Conservation (phyloP, 2,888 invertebrate species). For the Cyrtodaria siliqua region DNA sequence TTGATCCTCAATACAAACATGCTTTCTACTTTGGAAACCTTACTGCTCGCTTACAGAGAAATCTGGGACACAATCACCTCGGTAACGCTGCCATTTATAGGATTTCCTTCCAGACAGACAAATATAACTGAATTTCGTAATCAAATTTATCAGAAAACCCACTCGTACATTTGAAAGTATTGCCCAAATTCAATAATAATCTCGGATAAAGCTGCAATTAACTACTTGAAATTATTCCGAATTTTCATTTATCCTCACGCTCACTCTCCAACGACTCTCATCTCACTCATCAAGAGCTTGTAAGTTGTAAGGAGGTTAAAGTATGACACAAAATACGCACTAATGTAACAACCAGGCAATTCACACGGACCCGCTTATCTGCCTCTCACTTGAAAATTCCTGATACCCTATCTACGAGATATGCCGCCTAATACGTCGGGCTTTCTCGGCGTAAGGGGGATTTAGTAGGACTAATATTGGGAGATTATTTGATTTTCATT, state of each 20-base stretch:
- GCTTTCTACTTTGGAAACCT: no score
- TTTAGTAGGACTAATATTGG: conserved; percentile 28
- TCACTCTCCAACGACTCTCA: not conserved
- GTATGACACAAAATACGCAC: conserved; percentile 6
- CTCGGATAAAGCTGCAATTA: conserved; percentile 26
- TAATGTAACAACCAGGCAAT: conserved; percentile 39
- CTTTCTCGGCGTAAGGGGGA: conserved; percentile 20
- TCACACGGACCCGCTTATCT: conserved; percentile 40
- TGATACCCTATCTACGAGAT: conserved; percentile 35
- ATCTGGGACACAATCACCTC: no score
- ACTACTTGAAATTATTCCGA: conserved; percentile 28
- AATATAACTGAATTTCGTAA: not conserved
- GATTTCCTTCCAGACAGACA: no score
- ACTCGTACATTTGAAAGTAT: conserved; percentile 9
- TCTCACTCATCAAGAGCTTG: conserved; percentile 4
- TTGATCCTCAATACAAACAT: no score
- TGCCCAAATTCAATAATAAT: conserved; percentile 34
- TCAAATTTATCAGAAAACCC: conserved; percentile 12
- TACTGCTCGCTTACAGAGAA: no score
- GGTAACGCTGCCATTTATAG: no score
- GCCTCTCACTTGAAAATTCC: conserved; percentile 33
- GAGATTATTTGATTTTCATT: conserved; percentile 59
- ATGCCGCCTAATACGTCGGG: conserved; percentile 31
- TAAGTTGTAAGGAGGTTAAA: conserved; percentile 8
- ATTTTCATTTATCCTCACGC: conserved; percentile 32